Conservation (phyloP, 2,797 vertebrate genomes). For the Alcedo atthis region DNA sequence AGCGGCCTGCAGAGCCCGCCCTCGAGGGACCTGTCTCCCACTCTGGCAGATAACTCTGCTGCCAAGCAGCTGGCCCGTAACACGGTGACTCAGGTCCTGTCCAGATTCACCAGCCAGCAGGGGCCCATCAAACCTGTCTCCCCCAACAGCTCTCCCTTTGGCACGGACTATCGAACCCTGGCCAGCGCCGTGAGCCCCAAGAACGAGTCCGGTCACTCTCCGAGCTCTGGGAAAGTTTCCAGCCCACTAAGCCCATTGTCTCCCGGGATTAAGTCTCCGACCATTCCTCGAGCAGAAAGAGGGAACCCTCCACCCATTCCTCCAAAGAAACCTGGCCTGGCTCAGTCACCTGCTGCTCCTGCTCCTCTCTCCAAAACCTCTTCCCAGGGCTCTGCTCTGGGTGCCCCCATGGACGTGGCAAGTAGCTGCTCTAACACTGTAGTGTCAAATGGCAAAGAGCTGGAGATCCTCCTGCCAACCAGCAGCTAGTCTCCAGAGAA, state of each 20-base stretch:
- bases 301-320: conserved; percentile 89
- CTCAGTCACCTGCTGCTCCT: conserved; percentile 86
- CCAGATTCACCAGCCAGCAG: conserved; percentile 95
- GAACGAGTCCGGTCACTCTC: conserved; percentile 78
- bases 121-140: conserved; percentile 85
- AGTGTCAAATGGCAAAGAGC: conserved; percentile 88
- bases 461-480: conserved; percentile 89
- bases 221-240: conserved; percentile 76
- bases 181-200: conserved; percentile 81
- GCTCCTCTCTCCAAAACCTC: conserved; percentile 74
- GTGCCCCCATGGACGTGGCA: conserved; percentile 83
- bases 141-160: conserved; percentile 94
- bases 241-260: conserved; percentile 85
- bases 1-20: conserved; percentile 83
- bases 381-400: conserved; percentile 38
- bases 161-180: conserved; percentile 94
- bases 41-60: conserved; percentile 86
- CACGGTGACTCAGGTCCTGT: conserved; percentile 98
- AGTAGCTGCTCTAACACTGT: conserved; percentile 83
- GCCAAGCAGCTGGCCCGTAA: conserved; percentile 97
- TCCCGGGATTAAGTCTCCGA: conserved; percentile 89
- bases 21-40: conserved; percentile 92
- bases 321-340: conserved; percentile 91
- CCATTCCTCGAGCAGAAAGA: conserved; percentile 88
- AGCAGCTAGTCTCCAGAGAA: conserved; percentile 84